Conservation (phyloP, 2,888 invertebrate species). For the Apodemia hepburni region DNA sequence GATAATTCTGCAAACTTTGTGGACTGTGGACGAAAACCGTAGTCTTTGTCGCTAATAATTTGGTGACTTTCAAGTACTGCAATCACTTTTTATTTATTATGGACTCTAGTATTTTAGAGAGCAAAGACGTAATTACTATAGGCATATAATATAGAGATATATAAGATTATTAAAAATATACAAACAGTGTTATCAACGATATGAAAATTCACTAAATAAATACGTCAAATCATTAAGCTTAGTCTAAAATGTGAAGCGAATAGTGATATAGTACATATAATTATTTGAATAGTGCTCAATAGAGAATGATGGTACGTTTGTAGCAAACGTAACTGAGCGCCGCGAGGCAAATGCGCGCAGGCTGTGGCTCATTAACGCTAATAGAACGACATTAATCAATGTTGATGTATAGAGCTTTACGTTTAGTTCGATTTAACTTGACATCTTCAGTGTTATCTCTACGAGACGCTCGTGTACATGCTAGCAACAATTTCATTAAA, state of each 20-base stretch:
- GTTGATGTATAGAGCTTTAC: slow-evolving; percentile 44
- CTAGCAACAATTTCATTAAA: background rate
- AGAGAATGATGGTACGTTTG: slow-evolving; percentile 17
- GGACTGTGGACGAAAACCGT: no score
- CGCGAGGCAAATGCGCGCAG: slow-evolving; percentile 52
- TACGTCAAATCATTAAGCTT: no score
- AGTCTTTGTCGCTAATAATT: no score
- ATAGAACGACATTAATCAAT: slow-evolving; percentile 64
- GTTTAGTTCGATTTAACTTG: slow-evolving; percentile 17
- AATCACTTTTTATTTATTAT: no score
- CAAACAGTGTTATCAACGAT: no score
- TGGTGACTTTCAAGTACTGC: no score
- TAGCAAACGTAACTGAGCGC: slow-evolving; percentile 41
- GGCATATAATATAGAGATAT: no score
- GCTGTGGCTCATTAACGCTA: slow-evolving; percentile 62
- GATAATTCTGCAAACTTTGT: background rate
- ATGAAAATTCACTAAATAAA: no score
- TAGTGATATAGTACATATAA: background rate
- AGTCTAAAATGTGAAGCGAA: background rate
- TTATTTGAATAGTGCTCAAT: slow-evolving; percentile 1
- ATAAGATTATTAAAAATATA: no score
- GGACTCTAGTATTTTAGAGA: no score
- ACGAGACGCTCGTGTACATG: slow-evolving; percentile 17
- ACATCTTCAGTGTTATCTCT: slow-evolving; percentile 19
- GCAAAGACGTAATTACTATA: no score